phyloP scores from a whole-genome alignment of 2,888 invertebrate genomes.

The Mythimna albipuncta region DNA sequence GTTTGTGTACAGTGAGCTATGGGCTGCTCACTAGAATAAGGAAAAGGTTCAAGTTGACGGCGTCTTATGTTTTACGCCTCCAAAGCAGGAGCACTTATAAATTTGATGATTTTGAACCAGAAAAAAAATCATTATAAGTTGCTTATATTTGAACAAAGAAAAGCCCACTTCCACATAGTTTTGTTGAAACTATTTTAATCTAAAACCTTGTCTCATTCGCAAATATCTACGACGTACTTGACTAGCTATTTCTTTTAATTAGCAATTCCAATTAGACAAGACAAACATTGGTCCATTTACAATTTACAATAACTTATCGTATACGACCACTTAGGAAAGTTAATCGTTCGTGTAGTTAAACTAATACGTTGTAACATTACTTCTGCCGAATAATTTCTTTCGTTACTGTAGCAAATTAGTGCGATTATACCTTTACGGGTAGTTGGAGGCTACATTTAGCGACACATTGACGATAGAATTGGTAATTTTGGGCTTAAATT shows the following conservation, averaged over 20 bases:
- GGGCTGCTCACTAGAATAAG: too few relatives aligned
- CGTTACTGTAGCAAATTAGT: conserved; percentile 22
- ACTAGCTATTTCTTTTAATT: neutral
- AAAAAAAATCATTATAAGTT: too few relatives aligned
- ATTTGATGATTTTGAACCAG: too few relatives aligned
- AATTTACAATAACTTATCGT: conserved; percentile 49
- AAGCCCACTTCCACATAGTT: too few relatives aligned
- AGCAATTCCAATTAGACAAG: neutral
- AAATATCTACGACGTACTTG: neutral
- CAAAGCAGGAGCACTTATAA: too few relatives aligned
- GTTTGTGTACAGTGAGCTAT: too few relatives aligned
- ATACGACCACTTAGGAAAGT: conserved; percentile 45
- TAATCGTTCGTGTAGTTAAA: conserved; percentile 45
- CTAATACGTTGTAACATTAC: conserved; percentile 36
- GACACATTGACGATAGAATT: neutral
- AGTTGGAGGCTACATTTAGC: neutral
- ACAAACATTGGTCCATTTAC: conserved; percentile 23
- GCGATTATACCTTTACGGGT: conserved; percentile 1
- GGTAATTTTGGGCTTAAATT: neutral
- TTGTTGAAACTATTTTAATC: too few relatives aligned
- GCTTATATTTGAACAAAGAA: too few relatives aligned
- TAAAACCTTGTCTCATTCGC: neutral
- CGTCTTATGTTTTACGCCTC: too few relatives aligned
- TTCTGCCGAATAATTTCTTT: conserved; percentile 44
- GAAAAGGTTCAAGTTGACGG: too few relatives aligned